A percentile compares a stretch with the other conserved stretches of the same genome.
phyloP scores from a whole-genome alignment of 2,113 vertebrate genomes.

The Serinus canaria region DNA sequence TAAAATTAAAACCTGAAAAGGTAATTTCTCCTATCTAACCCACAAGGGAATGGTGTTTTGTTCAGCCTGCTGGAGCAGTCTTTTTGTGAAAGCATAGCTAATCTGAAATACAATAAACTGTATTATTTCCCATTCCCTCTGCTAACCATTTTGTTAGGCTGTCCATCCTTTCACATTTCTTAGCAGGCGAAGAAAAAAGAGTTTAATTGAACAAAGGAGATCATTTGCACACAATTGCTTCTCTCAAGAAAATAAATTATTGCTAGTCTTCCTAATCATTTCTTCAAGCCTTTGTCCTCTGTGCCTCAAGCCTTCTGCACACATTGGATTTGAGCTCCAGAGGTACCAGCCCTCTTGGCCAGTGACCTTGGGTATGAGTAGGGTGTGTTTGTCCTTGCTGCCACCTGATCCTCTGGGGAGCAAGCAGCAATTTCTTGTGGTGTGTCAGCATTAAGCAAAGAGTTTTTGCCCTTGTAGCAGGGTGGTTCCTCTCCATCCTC shows the following conservation, averaged over 20 bases:
- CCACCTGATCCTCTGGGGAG: not conserved
- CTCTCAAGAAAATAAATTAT: not conserved
- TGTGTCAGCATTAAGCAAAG: not conserved
- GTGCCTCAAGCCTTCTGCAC: not conserved
- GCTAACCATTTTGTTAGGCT: not conserved
- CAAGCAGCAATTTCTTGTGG: not conserved
- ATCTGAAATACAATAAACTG: not conserved
- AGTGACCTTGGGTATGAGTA: not conserved
- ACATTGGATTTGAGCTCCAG: not conserved
- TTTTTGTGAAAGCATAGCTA: not conserved
- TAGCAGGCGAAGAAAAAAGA: not conserved
- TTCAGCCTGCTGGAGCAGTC: not conserved
- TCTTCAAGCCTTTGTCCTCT: not conserved
- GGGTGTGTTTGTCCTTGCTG: not conserved
- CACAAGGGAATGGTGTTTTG: not conserved
- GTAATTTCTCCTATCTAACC: constrained; percentile 2
- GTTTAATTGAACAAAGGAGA: not conserved
- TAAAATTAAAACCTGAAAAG: constrained; percentile 39
- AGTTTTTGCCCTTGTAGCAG: accelerated
- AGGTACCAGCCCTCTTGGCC: not conserved
- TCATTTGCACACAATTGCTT: not conserved
- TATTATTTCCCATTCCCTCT: not conserved
- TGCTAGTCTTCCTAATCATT: not conserved
- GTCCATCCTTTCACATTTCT: not conserved
- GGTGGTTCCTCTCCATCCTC: not conserved